Evolutionary conservation across 2,888 invertebrate genomes (phyloP), one percentile per base, ranked within the genome.

Genomic region (Nebria brevicollis): DNA sequence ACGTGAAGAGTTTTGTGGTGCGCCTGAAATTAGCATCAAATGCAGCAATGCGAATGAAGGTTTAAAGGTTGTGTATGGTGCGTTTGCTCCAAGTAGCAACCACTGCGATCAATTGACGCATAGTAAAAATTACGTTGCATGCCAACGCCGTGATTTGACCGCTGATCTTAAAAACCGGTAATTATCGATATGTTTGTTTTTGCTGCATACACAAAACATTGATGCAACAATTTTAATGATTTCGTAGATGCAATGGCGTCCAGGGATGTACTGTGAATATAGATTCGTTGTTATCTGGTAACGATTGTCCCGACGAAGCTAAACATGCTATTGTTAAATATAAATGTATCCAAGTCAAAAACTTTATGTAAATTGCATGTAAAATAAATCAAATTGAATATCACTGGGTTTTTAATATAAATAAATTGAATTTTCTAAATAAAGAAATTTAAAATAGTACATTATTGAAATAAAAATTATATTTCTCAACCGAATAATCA

Each of bases 281-380:
- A 1, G 54, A 54, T 13, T 11, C 11, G 11, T 11, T 54, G 8
- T 13, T 54, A 7, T 11, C 54, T 54, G 54, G 54, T 7, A 7
- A 13, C 13, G 54, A 6, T 11, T 54, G 54, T 13, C 54, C 54
- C 4, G 54, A 54, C 7, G 54, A 54, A 54, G 54, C 54, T 13
- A 54, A 54, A 54, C 54, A 54, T 54, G 54, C 54, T 54, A 54
- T 54, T 54, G 54, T 54, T 54, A 54, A 54, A 54, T 54, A 54
- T 54, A 54, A 54, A 54, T 54, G 54, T 7, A 7, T 54, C 4
- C 54, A 54, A 54, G 13, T 54, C 2, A 54, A 54, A 1, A 54
- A 54, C 13, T 54, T 54, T 13, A 54, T 54, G 54, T 54, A 54
- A 54, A 54, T 54, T 54, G 54, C 54, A 11, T 8, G 43, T 43